Evolutionary conservation across 2,797 vertebrate species (phyloP).

Genomic region (Anguilla megastoma): DNA sequence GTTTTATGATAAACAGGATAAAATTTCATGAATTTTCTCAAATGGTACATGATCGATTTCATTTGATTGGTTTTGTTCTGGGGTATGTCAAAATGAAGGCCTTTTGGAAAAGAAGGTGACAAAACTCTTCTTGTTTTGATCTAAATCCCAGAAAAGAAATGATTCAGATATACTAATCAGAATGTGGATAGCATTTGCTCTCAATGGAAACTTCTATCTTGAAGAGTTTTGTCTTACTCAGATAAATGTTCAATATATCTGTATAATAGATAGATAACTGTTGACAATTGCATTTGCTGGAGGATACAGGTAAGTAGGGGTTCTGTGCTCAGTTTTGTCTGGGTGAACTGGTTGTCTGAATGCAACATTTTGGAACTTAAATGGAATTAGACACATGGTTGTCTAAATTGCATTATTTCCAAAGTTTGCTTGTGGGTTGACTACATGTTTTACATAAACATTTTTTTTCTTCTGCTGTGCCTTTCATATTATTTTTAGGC

Average conservation of each 20-base stretch:
- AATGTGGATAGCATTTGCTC: background rate
- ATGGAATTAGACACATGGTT: slow-evolving; percentile 61
- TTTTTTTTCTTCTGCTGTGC: slow-evolving; percentile 36
- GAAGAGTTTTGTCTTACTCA: slow-evolving; percentile 72
- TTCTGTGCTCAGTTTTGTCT: slow-evolving; percentile 49
- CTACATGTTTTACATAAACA: slow-evolving; percentile 23
- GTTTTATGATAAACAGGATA: slow-evolving; percentile 36
- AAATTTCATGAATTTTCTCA: slow-evolving; percentile 36
- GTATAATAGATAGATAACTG: slow-evolving; percentile 52
- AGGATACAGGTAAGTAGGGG: slow-evolving; percentile 62
- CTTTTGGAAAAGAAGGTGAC: slow-evolving; percentile 5
- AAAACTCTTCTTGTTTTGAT: slow-evolving; percentile 25
- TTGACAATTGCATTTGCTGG: slow-evolving; percentile 39
- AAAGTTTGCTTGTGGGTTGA: slow-evolving; percentile 59
- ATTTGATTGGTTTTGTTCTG: slow-evolving; percentile 17
- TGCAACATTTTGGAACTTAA: slow-evolving; percentile 72
- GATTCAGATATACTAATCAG: background rate
- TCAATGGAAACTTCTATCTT: slow-evolving; percentile 2
- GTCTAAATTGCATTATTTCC: slow-evolving; percentile 75
- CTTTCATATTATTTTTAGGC: slow-evolving; percentile 28
- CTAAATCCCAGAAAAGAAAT: background rate
- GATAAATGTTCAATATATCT: slow-evolving; percentile 62
- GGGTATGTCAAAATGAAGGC: background rate
- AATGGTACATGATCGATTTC: slow-evolving; percentile 12
- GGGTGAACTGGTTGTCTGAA: slow-evolving; percentile 50